Base-by-base conservation (phyloP, 2,113 vertebrate genomes). In the Turnix velox region DNA sequence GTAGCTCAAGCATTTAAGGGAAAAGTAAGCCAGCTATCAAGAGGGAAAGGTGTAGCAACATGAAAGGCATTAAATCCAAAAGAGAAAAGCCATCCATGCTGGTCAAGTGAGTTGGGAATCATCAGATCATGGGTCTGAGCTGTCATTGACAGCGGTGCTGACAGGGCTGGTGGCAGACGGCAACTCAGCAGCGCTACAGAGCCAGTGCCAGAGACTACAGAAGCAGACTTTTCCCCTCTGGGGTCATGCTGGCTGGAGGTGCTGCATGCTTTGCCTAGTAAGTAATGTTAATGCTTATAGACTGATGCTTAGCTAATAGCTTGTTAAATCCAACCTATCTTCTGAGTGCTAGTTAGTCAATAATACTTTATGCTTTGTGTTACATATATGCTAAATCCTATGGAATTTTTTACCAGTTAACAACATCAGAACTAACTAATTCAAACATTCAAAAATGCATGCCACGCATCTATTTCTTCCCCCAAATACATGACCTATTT, bases 141-240 rank as follows among this genome's bases (percentile, higher is more conserved):
- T 17, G 40, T 48, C 87, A 67, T 48, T 27, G 81, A 78, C 87
- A 93, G 92, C 67, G 52, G 72, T 2, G 71, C 9, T 57, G 67
- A 33, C 81, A 88, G 93, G 84, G 81, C 87, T 52, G 81, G 81
- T 68, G 84, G 89, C 93, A 94, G 91, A 86, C 4, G 68, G 86
- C 63, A 27, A 83, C 86, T 77, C 91, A 76, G 90, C 73, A 88
- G 84, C 10, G 2, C 79, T 28, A 75, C 1, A 0, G 28, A 18
- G 79, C n/a, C 35, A 18, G 51, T 18, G 82, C 78, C 4, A 6
- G 46, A 67, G 78, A 65, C 91, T n/a, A 48, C 85, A 68, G 66
- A 12, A 43, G 49, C 94, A 62, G 84, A 58, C 79, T 67, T 55
- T 66, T 37, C 40, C 75, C 78, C 0, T 1, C 66, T 0, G 1